These are phyloP conservation scores for Quiscalus mexicanus DNA, from an alignment of 2,113 vertebrate species.

Conservation along the genomic window DNA sequence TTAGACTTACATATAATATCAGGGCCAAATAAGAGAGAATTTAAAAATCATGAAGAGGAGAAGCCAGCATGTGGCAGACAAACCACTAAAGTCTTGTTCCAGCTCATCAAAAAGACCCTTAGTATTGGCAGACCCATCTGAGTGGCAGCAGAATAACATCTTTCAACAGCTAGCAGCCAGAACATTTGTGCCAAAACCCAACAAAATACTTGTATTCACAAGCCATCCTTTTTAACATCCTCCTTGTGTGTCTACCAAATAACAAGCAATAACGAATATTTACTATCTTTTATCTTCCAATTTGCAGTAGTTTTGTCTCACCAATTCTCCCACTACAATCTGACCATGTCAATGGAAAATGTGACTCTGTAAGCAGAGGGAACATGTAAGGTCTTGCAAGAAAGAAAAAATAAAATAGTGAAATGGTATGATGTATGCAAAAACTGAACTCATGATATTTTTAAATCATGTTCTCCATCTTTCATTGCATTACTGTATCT, in stretches of 20 bases:
- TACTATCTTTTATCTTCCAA: not conserved
- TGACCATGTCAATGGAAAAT: not conserved
- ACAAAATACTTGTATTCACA: not conserved
- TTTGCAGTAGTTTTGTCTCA: not conserved
- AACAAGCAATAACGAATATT: not conserved
- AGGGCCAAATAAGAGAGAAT: not conserved
- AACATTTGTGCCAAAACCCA: not conserved
- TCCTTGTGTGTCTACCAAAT: not conserved
- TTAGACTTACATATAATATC: not conserved
- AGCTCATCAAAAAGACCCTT: not conserved
- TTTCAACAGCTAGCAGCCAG: constrained; percentile 10
- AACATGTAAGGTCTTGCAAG: not conserved
- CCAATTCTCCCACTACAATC: not conserved
- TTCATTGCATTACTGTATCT: not conserved
- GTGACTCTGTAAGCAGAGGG: not conserved
- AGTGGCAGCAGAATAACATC: constrained; percentile 6
- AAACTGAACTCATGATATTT: not conserved
- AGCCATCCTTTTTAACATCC: not conserved
- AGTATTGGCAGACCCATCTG: not conserved
- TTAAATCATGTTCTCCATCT: not conserved
- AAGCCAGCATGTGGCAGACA: not conserved
- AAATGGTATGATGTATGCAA: not conserved
- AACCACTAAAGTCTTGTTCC: constrained; percentile 20
- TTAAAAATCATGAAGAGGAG: not conserved
- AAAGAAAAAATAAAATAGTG: not conserved